Evolutionary conservation across 2,113 vertebrate genomes (phyloP).

Genomic region (Dasyurus viverrinus): DNA sequence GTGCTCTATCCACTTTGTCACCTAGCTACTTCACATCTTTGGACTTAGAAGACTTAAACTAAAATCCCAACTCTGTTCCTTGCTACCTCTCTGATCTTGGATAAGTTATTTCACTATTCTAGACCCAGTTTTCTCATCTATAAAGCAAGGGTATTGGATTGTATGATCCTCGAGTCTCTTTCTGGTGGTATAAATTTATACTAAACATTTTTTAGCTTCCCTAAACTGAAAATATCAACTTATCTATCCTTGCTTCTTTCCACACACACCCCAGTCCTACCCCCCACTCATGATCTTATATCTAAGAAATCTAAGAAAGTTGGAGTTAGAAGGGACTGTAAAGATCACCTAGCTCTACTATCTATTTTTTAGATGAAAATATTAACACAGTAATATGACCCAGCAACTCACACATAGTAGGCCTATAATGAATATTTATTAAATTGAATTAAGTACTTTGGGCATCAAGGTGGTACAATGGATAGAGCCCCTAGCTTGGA

Average conservation of each 20-base stretch:
- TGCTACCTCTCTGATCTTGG: background rate
- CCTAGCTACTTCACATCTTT: background rate
- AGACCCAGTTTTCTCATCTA: background rate
- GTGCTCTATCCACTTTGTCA: too few species aligned
- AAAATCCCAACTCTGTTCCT: background rate
- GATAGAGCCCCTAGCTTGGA: background rate
- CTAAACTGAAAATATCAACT: background rate
- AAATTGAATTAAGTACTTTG: background rate
- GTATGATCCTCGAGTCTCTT: background rate
- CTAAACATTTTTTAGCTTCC: background rate
- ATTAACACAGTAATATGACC: background rate
- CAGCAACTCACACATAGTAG: background rate
- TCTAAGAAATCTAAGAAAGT: background rate
- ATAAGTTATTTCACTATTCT: background rate
- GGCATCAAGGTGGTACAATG: background rate
- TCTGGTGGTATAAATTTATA: background rate
- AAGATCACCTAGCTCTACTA: background rate
- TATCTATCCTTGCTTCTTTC: background rate
- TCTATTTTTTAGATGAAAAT: background rate
- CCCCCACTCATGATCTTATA: background rate
- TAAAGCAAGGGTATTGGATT: background rate
- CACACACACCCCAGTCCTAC: background rate
- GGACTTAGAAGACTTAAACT: background rate
- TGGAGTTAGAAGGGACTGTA: background rate
- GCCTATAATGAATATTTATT: background rate